Evolutionary conservation across 2,797 vertebrate genomes (phyloP).

Genomic region (Etheostoma perlongum): DNA sequence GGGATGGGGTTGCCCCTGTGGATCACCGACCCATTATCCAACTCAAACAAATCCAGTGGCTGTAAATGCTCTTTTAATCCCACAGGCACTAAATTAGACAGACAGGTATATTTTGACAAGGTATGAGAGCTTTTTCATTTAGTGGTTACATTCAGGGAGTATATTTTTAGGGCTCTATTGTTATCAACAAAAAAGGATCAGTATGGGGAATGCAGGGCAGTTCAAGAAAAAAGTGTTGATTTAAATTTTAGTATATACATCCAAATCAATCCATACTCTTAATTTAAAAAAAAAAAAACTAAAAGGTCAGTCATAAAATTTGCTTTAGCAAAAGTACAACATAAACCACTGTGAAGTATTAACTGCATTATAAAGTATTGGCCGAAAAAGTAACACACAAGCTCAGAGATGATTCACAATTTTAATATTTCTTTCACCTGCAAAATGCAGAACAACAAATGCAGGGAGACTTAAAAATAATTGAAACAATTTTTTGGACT

Average conservation of each 20-base stretch:
- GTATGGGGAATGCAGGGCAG: background rate
- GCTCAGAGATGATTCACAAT: background rate
- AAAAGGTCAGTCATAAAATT: background rate
- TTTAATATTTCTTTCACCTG: background rate
- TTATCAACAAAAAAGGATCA: conserved; percentile 31
- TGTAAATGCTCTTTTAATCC: conserved; percentile 58
- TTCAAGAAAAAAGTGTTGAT: background rate
- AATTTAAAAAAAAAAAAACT: conserved; percentile 14
- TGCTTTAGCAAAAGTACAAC: background rate
- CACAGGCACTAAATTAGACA: conserved; percentile 63
- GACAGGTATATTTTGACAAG: conserved; percentile 74
- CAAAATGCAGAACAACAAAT: background rate
- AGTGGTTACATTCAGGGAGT: conserved; percentile 33
- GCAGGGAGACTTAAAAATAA: background rate
- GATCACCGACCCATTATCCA: conserved; percentile 73
- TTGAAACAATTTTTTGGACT: background rate
- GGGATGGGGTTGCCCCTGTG: conserved; percentile 54
- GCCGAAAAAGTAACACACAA: background rate
- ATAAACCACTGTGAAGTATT: background rate
- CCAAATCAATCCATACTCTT: background rate
- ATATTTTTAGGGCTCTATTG: conserved; percentile 16
- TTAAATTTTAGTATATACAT: background rate
- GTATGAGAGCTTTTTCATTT: conserved; percentile 57
- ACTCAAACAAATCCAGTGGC: conserved; percentile 78
- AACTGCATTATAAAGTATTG: background rate